Base-by-base conservation (phyloP, 92 coral and sea anemone genomes). In the Phenganax subtilis region DNA sequence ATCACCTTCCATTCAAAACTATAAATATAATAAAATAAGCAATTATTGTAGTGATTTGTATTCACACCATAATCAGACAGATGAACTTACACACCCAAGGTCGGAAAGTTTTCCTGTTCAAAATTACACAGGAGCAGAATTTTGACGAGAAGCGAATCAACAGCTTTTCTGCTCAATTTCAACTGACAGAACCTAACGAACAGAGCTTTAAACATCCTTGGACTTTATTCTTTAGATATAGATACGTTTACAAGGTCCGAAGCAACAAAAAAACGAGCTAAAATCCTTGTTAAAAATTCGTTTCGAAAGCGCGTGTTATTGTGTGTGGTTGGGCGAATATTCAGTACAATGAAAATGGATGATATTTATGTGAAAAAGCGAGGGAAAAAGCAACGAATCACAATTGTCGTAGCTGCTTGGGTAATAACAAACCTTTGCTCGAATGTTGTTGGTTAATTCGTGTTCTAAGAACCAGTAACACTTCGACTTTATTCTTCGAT, bases 381-480 rank as follows among this genome's bases (percentile, higher is more conserved):
- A 82, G 88, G 91, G 91, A 89, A 89, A 81, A 88, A 84, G 89
- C 85, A 90, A 88, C 89, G 91, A 88, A 89, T 90, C 92, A 83
- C 87, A 82, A 92, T 94, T 96, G 99, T 91, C 91, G 99, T 97
- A 96, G 99, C 94, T 91, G 96, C 96, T 96, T 92, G 88, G 87
- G 94, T 90, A 90, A 96, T 90, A 96, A 96, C 99, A 96, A 96
- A 96, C 97, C 99, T 93, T 91, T 89, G 91, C 89, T 97, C 97
- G 77, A 88, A 89, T 93, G 88, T 96, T 88, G 99, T 96, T 96
- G 99, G 99, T 88, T 89, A 90, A 88, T 94, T 79, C 96, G 94
- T 90, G 91, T 91, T 92, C 88, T 86, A 96, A 87, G 85, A 96
- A 97, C 99, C 99, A 96, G 93, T 97, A 97, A 90, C 87, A 87